A percentile compares a stretch with the other conserved stretches of the same genome.
Conservation (phyloP, 1,140 invertebrate genomes). For the Drosophila mojavensis region DNA sequence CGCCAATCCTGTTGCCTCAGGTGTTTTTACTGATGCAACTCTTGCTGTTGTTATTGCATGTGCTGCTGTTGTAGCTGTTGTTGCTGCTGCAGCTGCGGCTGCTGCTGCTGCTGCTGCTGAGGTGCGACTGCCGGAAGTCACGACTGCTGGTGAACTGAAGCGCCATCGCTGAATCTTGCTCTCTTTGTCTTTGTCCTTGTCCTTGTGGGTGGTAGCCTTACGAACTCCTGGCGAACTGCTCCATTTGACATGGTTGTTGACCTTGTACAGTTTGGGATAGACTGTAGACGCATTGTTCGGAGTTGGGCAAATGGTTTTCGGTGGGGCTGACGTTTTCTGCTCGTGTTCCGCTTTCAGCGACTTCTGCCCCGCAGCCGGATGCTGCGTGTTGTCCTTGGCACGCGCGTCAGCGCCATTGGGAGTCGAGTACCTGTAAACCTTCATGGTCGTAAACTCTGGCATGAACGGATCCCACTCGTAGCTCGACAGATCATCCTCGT, state of each 20-base stretch:
- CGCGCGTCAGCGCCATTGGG: not conserved
- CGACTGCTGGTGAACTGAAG: not conserved
- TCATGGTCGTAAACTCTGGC: not conserved
- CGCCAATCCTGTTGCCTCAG: not conserved
- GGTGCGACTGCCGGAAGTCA: not conserved
- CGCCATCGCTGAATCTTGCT: slow-evolving; percentile 24
- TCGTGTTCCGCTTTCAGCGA: not conserved
- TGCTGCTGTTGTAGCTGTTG: not conserved
- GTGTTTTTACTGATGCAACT: too few relatives aligned
- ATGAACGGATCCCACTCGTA: slow-evolving; percentile 40
- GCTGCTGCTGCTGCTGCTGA: not conserved
- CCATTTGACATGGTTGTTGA: slow-evolving; percentile 16
- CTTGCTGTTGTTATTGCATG: not conserved
- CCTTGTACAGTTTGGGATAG: slow-evolving; percentile 26
- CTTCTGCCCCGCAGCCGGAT: too few relatives aligned
- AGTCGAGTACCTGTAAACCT: not conserved
- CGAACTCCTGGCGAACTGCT: not conserved
- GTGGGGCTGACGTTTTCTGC: not conserved
- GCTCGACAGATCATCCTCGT: not conserved
- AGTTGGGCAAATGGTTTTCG: not conserved
- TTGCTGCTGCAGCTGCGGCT: not conserved
- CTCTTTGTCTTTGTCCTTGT: slow-evolving; percentile 11
- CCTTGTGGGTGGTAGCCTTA: slow-evolving; percentile 12
- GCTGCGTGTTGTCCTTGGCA: not conserved
- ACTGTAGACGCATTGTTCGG: not conserved